Evolutionary conservation across 2,113 vertebrate species (phyloP).

Genomic region (Lamprotornis superbus): DNA sequence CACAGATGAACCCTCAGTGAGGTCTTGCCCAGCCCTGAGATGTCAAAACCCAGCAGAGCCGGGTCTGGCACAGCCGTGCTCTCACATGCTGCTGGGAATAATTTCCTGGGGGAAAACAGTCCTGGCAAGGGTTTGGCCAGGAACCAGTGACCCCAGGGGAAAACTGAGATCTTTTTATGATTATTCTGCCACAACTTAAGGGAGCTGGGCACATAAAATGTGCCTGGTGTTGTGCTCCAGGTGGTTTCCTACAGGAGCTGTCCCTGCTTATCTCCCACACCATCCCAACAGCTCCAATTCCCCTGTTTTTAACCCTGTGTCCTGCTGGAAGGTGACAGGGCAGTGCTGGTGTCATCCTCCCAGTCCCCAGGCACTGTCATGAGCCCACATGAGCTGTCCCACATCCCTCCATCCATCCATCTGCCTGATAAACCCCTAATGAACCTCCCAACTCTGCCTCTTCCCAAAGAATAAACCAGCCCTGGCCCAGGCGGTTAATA

Average conservation of each 20-base stretch:
- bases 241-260: neutral
- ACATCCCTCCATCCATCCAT: neutral
- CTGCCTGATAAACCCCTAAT: constrained; percentile 65
- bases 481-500: constrained; percentile 89
- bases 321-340: neutral
- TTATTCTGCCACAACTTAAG: neutral
- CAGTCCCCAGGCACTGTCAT: accelerated
- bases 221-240: accelerated
- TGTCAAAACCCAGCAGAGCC: neutral
- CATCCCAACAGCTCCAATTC: neutral
- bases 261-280: accelerated
- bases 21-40: neutral
- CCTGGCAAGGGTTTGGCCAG: neutral
- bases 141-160: accelerated
- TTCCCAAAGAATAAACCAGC: constrained; percentile 75
- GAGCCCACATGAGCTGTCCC: neutral
- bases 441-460: constrained; percentile 67
- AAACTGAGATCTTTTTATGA: accelerated
- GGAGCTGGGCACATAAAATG: accelerated
- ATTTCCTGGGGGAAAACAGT: neutral
- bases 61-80: accelerated
- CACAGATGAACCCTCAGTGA: accelerated
- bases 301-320: neutral
- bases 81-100: neutral
- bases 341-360: neutral